Evolutionary conservation across 2,113 vertebrate genomes (phyloP).

Genomic region (Aix galericulata): DNA sequence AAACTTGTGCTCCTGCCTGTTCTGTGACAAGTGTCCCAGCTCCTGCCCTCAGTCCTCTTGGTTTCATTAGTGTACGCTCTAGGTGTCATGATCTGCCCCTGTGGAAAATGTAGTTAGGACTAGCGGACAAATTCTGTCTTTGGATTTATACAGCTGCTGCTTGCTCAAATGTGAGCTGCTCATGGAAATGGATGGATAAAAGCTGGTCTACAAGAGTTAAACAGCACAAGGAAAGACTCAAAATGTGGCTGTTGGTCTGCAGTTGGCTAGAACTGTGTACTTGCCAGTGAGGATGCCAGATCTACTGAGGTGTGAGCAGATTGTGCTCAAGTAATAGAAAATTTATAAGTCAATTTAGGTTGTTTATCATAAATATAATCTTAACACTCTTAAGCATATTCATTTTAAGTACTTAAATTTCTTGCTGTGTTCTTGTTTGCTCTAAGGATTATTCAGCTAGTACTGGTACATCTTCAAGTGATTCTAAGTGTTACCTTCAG

Average conservation of each 20-base stretch:
- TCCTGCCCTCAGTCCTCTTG: background rate
- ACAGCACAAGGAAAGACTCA: background rate
- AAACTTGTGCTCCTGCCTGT: background rate
- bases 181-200: background rate
- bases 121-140: background rate
- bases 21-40: background rate
- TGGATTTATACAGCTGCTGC: background rate
- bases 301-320: background rate
- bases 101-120: rapidly evolving
- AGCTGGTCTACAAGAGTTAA: background rate
- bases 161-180: background rate
- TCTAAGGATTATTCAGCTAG: background rate
- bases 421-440: background rate
- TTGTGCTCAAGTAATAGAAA: background rate
- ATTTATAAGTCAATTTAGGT: background rate
- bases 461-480: background rate
- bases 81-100: background rate
- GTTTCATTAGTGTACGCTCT: rapidly evolving
- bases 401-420: background rate
- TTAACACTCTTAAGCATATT: background rate
- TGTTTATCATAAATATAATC: background rate
- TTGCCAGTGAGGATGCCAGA: too few relatives aligned
- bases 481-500: background rate
- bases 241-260: background rate
- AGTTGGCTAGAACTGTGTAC: background rate